Base-by-base conservation (phyloP, 2,888 invertebrate species). In the Branchipolynoe longqiensis region DNA sequence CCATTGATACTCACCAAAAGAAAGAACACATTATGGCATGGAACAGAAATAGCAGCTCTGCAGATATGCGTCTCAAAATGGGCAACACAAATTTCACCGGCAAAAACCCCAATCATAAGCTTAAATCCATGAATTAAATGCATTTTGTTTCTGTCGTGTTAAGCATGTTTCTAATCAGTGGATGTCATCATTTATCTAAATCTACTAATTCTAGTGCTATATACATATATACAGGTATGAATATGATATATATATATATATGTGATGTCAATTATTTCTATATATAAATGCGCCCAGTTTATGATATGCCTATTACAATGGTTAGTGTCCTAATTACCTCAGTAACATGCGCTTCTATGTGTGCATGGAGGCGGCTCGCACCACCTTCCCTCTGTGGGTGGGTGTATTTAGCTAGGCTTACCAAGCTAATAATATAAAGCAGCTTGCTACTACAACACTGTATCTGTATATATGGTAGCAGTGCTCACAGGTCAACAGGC, bases 1-100 rank as follows among this genome's bases (percentile, higher is more conserved):
- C 78, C 78, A 33, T 48, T 78, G 78, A 78, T 78, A 78, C 78
- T 78, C 78, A 78, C 78, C 78, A 78, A 78, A 78, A 78, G 78
- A 78, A 78, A 48, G 54, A 78, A 78, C 78, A 78, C 78, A 78
- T 78, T 78, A 78, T 54, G 78, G 78, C 78, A 78, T 78, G 78
- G 78, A 78, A 78, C 78, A 78, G 78, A 78, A 78, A 78, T 54
- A 48, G 48, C 33, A 78, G 78, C 78, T 78, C 78, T 48, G 78
- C 78, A 78, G 78, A 78, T 54, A 78, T 48, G 54, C 48, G 78
- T 78, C 31, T 78, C 28, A 78, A 78, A 78, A 78, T 78, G 78
- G 41, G 78, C 78, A 78, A 78, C 78, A 78, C n/a, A 54, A 78
- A 78, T 78, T 14, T 48, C 48, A 18, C 14, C 78, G 41, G 48